Percentiles rank a stretch among this genome's conserved stretches.
Evolutionary conservation across 2,888 invertebrate species (phyloP).

Genomic region (Philaethria dido): DNA sequence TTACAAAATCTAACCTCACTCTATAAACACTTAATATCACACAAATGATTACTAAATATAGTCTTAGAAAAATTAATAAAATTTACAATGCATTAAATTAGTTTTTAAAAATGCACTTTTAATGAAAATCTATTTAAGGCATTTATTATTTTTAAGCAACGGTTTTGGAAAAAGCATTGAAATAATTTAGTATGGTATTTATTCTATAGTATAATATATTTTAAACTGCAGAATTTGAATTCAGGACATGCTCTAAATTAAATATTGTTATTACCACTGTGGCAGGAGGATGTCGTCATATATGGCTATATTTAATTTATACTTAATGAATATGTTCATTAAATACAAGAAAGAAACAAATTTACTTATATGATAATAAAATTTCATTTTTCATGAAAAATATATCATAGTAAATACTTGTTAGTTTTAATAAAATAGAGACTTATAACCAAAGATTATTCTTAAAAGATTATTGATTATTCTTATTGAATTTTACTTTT

Average conservation of each 20-base stretch:
- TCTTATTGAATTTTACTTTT: not conserved
- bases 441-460: too few relatives aligned
- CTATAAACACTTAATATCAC: not conserved
- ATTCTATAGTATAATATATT: not conserved
- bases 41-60: not conserved
- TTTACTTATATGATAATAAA: too few relatives aligned
- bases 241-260: not conserved
- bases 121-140: not conserved
- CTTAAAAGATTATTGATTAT: too few relatives aligned
- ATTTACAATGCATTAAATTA: not conserved
- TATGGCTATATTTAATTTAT: too few relatives aligned
- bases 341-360: too few relatives aligned
- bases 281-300: too few relatives aligned
- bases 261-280: too few relatives aligned
- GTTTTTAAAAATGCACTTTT: not conserved
- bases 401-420: too few relatives aligned
- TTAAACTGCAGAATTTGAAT: not conserved
- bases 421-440: too few relatives aligned
- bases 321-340: too few relatives aligned
- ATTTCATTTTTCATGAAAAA: too few relatives aligned
- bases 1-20: constrained; percentile 11
- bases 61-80: not conserved
- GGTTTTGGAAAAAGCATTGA: not conserved
- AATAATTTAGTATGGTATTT: not conserved
- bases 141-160: constrained; percentile 3